These are phyloP conservation scores for Rhinolophus ferrumequinum DNA, from an alignment of 2,113 vertebrate genomes.

Conservation along the genomic window DNA sequence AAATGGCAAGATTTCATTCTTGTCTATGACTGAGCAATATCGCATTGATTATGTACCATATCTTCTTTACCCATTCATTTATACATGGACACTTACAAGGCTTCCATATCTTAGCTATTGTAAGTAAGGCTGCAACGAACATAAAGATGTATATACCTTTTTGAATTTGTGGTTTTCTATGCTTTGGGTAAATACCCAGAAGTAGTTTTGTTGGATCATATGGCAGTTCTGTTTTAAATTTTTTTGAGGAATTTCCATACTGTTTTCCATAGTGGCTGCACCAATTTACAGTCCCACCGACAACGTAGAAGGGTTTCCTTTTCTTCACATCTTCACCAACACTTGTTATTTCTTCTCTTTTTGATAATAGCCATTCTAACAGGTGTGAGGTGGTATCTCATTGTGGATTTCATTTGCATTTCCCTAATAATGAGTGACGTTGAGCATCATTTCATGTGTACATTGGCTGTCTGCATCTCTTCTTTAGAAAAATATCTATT, in stretches of 20 bases:
- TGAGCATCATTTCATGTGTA: background rate
- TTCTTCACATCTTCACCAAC: background rate
- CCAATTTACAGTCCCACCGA: background rate
- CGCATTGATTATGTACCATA: background rate
- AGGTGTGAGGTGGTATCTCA: background rate
- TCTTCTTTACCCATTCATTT: background rate
- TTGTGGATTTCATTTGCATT: background rate
- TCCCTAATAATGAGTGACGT: background rate
- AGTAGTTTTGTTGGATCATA: background rate
- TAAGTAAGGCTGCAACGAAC: background rate
- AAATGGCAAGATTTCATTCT: background rate
- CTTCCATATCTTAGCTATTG: background rate
- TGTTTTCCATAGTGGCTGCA: background rate
- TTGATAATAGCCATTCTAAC: background rate
- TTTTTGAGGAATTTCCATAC: background rate
- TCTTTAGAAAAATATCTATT: background rate
- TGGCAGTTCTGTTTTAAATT: background rate
- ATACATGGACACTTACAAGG: background rate
- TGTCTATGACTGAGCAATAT: background rate
- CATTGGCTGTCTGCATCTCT: background rate
- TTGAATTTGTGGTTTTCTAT: background rate
- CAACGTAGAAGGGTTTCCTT: background rate
- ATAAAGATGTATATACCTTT: background rate
- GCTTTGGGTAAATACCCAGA: background rate
- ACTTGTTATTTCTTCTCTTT: background rate